Percentiles rank a stretch among this genome's conserved stretches.
Conservation (phyloP, 2,888 invertebrate genomes). For the Netelia virgata region DNA sequence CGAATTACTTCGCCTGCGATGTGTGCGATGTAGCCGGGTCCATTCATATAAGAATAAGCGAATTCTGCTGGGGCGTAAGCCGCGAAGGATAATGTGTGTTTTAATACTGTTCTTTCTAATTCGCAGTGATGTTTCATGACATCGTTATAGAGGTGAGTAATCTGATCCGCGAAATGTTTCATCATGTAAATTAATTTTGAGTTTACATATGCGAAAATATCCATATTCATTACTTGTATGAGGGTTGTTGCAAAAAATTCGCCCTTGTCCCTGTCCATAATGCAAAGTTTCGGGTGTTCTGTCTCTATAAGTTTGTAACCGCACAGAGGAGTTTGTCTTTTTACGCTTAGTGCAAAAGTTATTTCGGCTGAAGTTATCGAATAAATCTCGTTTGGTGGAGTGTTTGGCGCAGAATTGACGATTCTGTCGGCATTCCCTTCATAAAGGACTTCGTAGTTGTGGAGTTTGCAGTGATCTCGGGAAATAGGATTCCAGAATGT, state of each 20-base stretch:
- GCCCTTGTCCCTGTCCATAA: background rate
- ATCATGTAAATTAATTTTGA: background rate
- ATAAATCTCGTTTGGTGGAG: background rate
- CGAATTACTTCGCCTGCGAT: constrained; percentile 26
- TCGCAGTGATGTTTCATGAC: background rate
- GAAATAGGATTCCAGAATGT: constrained; percentile 2
- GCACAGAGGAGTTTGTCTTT: background rate
- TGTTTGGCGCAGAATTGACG: background rate
- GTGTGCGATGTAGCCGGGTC: constrained; percentile 22
- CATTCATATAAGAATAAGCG: constrained; percentile 23
- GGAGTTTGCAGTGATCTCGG: background rate
- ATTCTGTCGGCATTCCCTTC: background rate
- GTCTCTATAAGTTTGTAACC: background rate
- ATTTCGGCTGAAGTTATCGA: background rate
- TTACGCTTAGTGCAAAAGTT: background rate
- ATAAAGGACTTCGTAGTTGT: background rate
- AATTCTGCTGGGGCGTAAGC: constrained; percentile 5
- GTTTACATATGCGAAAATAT: background rate
- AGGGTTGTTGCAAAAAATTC: background rate
- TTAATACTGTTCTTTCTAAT: constrained; percentile 1
- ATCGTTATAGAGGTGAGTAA: constrained; percentile 1
- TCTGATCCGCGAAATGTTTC: background rate
- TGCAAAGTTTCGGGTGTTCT: background rate
- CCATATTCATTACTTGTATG: background rate
- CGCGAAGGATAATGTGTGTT: constrained; percentile 2